Conservation (phyloP, 1,140 invertebrate genomes). For the Oreohelix idahoensis region DNA sequence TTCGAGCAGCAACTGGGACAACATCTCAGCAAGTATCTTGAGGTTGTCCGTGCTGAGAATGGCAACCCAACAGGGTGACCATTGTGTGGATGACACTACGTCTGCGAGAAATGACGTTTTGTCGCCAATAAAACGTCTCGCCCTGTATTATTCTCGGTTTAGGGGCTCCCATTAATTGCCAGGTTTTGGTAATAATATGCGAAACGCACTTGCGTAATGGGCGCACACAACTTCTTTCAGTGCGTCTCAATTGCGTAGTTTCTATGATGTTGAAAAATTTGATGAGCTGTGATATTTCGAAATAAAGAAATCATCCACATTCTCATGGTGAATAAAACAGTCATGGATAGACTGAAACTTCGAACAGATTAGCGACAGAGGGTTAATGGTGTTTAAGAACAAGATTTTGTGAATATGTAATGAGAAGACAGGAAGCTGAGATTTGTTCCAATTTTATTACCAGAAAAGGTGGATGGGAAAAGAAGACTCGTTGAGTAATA, state of each 20-base stretch:
- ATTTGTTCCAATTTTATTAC: too few species aligned
- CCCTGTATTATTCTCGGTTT: neutral
- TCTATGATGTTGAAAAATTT: neutral
- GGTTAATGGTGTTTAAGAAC: too few species aligned
- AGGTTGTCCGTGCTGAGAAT: neutral
- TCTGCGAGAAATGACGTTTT: slow-evolving; percentile 7
- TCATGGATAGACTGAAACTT: too few species aligned
- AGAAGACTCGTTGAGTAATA: too few species aligned
- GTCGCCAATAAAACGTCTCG: neutral
- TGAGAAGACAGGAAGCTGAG: too few species aligned
- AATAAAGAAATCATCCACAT: too few species aligned
- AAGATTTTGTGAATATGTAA: too few species aligned
- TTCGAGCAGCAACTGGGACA: neutral
- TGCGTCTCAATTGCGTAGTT: neutral
- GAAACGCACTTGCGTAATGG: neutral
- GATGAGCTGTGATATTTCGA: slow-evolving; percentile 5
- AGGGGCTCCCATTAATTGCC: neutral
- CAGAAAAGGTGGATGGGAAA: too few species aligned
- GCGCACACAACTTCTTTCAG: neutral
- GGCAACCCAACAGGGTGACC: neutral
- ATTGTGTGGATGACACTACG: neutral
- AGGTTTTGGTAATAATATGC: neutral
- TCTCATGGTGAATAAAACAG: too few species aligned
- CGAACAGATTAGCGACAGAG: too few species aligned
- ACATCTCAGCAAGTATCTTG: neutral